These are phyloP conservation scores for Notarius quadriscutis DNA, from an alignment of 2,113 vertebrate genomes.

Conservation along the genomic window DNA sequence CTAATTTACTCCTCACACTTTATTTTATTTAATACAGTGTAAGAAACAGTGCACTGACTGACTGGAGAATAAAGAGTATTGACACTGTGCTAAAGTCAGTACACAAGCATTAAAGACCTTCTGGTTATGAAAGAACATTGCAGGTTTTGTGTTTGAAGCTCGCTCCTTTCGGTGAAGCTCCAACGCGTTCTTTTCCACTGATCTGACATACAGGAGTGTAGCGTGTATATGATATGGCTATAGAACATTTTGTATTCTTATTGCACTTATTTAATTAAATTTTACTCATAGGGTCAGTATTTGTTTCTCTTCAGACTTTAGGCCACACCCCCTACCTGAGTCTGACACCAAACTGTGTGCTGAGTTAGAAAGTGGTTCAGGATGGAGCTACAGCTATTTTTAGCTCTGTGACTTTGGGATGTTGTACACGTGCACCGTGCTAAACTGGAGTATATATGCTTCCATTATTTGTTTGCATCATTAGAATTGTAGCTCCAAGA, in stretches of 20 bases:
- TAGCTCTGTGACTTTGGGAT: background rate
- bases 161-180: background rate
- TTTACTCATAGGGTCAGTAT: background rate
- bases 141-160: background rate
- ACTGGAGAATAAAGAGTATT: background rate
- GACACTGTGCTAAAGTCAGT: background rate
- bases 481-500: background rate
- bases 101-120: background rate
- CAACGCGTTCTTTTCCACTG: background rate
- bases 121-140: background rate
- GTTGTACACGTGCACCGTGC: background rate
- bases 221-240: background rate
- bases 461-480: background rate
- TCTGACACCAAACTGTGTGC: background rate
- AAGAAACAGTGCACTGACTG: background rate
- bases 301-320: background rate
- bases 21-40: background rate
- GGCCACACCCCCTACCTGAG: background rate
- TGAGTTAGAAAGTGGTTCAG: background rate
- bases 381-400: background rate
- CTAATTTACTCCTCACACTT: background rate
- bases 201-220: background rate
- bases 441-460: background rate
- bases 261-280: background rate
- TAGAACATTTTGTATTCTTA: background rate